Evolutionary conservation across 2,113 vertebrate genomes (phyloP), one percentile per base, ranked within the genome.

Genomic region (Mola mola): DNA sequence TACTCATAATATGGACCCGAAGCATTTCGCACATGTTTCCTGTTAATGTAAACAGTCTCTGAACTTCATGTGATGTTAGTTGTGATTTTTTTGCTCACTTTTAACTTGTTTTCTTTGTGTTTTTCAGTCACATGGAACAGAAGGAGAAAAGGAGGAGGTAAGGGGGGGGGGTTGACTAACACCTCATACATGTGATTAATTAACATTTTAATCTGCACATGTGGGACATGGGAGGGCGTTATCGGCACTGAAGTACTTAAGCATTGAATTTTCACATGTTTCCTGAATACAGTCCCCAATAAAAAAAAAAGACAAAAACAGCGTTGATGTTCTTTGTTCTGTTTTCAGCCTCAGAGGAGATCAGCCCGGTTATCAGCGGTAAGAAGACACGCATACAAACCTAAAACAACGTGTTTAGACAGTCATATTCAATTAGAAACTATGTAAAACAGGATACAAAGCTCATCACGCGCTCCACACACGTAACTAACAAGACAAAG

Each of bases 311-410:
- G 0, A 1, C 62, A 16, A 58, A 66, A 62, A 64, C 46, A 0
- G 2, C n/a, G n/a, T n/a, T n/a, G n/a, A n/a, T n/a, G n/a, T n/a
- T 79, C 11, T 81, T 46, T 69, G 43, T 58, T 69, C 1, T 89
- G 60, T 84, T 83, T n/a, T 25, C 88, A 98, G 96, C 96, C 96
- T 88, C 92, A 94, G 91, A 97, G 96, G 93, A 94, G 95, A 93
- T 98, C 96, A 20, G 93, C 94, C 47, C 92, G 96, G 88, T 91
- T 98, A 91, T 96, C 93, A 9, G 92, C 94, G 88, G 96, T 98
- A 91, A 94, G 96, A 36, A 28, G 10, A 62, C 25, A 11, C 17
- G 0, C 28, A 26, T 2, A 43, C 15, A 37, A 21, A 34, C 26
- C 17, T 28, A 3, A 21, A 11, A 24, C 7, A n/a, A 31, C 17